Evolutionary conservation across 1,140 invertebrate genomes (phyloP).

Genomic region (Propsilocerus akamusi): DNA sequence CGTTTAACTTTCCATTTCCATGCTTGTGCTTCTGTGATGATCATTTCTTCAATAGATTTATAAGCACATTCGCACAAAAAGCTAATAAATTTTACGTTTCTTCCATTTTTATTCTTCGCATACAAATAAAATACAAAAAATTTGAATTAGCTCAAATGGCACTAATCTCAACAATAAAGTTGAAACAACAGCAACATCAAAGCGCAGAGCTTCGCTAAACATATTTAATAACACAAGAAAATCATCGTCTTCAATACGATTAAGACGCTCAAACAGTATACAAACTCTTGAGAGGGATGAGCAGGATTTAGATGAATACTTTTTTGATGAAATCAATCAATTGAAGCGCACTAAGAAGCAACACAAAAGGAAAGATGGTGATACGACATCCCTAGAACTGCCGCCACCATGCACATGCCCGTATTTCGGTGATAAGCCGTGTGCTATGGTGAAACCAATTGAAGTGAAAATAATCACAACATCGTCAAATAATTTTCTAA

Average conservation of each 20-base stretch:
- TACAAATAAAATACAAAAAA: no score
- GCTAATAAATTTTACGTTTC: no score
- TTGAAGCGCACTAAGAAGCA: conserved; percentile 5
- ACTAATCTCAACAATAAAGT: no score
- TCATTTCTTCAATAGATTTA: no score
- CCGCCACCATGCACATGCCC: conserved; percentile 58
- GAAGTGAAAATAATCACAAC: conserved; percentile 34
- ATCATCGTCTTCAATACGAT: not conserved
- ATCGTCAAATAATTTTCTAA: conserved; percentile 8
- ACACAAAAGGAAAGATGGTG: not conserved
- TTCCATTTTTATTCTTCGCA: no score
- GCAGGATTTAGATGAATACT: not conserved
- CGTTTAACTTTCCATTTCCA: no score
- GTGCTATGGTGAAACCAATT: conserved; percentile 22
- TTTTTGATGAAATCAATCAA: conserved; percentile 5
- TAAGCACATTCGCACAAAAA: no score
- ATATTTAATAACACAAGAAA: not conserved
- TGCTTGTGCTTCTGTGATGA: no score
- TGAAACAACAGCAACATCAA: no score
- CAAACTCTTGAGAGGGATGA: not conserved
- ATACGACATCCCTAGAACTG: conserved; percentile 26
- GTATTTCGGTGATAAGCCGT: conserved; percentile 45
- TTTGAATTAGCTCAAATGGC: no score
- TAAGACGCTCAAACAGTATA: not conserved
- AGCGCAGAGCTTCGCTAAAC: not conserved